Evolutionary conservation across 2,113 vertebrate species (phyloP).

Genomic region (Dipodomys merriami): DNA sequence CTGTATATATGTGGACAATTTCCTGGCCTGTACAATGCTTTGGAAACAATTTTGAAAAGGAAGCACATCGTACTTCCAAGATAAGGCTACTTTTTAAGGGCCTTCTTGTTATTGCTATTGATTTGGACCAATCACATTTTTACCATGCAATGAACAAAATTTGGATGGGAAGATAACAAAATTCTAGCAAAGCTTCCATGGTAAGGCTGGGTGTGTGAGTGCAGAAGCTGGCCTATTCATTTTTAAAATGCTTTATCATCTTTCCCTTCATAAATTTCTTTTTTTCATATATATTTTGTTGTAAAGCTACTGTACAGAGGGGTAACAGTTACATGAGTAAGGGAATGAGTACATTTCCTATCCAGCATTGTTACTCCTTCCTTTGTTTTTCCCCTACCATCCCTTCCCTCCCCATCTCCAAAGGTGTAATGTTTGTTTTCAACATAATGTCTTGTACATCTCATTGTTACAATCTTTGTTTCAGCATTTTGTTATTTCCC

Average conservation of each 20-base stretch:
- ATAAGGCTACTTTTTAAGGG: not conserved
- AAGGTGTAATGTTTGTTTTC: no score
- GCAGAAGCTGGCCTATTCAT: not conserved
- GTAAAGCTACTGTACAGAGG: no score
- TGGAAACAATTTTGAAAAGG: conserved; percentile 30
- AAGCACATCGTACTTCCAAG: not conserved
- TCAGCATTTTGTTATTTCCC: no score
- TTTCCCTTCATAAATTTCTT: not conserved
- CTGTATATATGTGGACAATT: not conserved
- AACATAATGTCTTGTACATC: no score
- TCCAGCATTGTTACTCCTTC: no score
- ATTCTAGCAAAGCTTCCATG: not conserved
- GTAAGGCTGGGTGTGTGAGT: not conserved
- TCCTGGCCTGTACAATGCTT: not conserved
- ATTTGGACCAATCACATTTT: not conserved
- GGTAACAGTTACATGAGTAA: no score
- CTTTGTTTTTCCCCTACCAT: no score
- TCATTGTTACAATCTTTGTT: no score
- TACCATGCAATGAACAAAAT: conserved; percentile 6
- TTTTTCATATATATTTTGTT: not conserved
- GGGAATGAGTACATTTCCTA: no score
- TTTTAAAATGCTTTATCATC: not conserved
- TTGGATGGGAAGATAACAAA: not conserved
- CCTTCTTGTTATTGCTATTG: not conserved
- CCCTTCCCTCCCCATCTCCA: no score